Conservation (phyloP, 2,113 vertebrate species). For the Chunga burmeisteri region DNA sequence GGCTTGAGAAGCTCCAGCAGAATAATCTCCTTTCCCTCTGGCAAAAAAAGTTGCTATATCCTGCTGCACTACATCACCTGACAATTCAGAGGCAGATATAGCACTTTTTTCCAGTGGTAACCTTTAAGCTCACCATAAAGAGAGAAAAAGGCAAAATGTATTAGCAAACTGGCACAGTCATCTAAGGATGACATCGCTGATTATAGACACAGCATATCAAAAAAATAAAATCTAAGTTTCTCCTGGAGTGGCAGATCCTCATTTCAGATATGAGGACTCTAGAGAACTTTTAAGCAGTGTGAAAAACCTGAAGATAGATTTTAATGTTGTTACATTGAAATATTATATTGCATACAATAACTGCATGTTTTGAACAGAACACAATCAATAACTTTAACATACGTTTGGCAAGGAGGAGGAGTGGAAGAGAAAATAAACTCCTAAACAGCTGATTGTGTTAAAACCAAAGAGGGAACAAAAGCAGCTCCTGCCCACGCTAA, state of each 20-base stretch:
- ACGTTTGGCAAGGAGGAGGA: neutral
- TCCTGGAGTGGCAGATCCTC: neutral
- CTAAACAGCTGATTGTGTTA: neutral
- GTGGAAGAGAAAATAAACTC: neutral
- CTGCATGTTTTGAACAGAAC: neutral
- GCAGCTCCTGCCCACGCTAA: neutral
- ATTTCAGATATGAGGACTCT: neutral
- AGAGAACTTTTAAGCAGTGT: neutral
- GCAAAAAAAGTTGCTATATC: neutral
- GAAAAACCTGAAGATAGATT: neutral
- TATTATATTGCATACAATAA: neutral
- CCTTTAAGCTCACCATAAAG: neutral
- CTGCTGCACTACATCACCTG: neutral
- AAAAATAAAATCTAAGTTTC: neutral
- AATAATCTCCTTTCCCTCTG: neutral
- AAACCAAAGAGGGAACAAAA: neutral
- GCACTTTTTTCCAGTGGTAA: neutral
- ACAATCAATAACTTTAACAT: neutral
- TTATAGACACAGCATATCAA: neutral
- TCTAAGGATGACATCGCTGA: neutral
- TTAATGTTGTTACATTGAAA: neutral
- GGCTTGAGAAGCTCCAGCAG: neutral
- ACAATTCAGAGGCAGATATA: neutral
- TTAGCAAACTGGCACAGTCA: neutral
- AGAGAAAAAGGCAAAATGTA: neutral